Percentiles rank a stretch among this genome's conserved stretches.
Evolutionary conservation across 2,797 vertebrate species (phyloP).

Genomic region (Thaleichthys pacificus): DNA sequence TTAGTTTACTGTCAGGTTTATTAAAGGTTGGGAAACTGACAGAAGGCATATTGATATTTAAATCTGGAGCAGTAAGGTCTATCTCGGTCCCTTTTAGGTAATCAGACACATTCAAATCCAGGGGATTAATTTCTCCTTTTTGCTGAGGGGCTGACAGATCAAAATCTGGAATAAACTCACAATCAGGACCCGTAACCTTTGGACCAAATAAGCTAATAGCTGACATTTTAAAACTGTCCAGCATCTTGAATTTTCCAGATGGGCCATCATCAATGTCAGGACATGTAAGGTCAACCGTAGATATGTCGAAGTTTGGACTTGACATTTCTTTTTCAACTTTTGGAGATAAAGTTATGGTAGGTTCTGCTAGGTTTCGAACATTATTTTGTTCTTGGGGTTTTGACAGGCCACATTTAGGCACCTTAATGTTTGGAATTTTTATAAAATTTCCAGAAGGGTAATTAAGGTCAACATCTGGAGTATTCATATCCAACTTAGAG

Average conservation of each 20-base stretch:
- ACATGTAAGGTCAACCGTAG: conserved; percentile 13
- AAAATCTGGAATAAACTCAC: conserved; percentile 33
- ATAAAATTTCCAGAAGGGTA: conserved; percentile 40
- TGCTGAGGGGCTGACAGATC: conserved; percentile 38
- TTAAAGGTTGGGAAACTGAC: conserved; percentile 20
- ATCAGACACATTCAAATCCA: conserved; percentile 27
- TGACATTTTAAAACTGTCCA: conserved; percentile 22
- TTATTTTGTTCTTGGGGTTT: conserved; percentile 28
- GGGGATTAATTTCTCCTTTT: conserved; percentile 25
- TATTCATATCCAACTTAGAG: conserved; percentile 22
- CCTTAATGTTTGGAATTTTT: conserved; percentile 56
- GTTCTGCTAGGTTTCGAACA: conserved; percentile 26
- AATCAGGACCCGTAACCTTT: conserved; percentile 40
- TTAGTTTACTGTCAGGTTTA: neutral
- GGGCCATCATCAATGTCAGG: conserved; percentile 36
- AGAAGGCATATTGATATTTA: conserved; percentile 35
- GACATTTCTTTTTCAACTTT: conserved; percentile 30
- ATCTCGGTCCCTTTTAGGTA: conserved; percentile 36
- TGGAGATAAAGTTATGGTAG: conserved; percentile 28
- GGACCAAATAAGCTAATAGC: conserved; percentile 25
- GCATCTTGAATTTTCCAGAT: conserved; percentile 43
- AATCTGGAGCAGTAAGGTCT: conserved; percentile 26
- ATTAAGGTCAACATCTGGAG: conserved; percentile 30
- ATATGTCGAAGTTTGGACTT: conserved; percentile 28
- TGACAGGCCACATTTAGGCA: conserved; percentile 61